A percentile compares a stretch with the other conserved stretches of the same genome.
Conservation (phyloP, 2,888 invertebrate species). For the Amphimallon solstitiale region DNA sequence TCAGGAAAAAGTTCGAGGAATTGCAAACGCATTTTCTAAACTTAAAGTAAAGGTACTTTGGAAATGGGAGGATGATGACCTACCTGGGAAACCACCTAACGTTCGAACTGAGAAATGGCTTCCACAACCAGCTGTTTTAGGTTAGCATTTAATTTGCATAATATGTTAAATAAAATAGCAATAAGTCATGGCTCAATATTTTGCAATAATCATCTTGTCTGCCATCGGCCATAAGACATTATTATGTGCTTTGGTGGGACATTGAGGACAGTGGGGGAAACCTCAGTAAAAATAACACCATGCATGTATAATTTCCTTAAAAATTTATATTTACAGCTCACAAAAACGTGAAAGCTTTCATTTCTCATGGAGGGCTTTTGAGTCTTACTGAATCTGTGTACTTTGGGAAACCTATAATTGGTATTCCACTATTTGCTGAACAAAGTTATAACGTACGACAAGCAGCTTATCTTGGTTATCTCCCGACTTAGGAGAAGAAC, state of each 20-base stretch:
- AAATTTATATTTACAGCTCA: conserved; percentile 42
- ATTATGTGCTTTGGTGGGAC: too few species aligned
- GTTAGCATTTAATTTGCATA: conserved; percentile 76
- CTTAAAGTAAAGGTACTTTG: too few species aligned
- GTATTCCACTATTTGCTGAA: conserved; percentile 51
- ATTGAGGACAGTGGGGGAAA: too few species aligned
- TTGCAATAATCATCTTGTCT: too few species aligned
- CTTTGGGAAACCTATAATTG: conserved; percentile 51
- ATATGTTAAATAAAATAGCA: too few species aligned
- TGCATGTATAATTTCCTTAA: too few species aligned
- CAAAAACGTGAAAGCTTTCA: conserved; percentile 45
- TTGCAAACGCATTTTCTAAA: conserved; percentile 65
- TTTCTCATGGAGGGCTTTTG: conserved; percentile 49
- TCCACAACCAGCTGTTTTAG: conserved; percentile 49
- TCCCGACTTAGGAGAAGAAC: background rate
- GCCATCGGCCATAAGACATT: too few species aligned
- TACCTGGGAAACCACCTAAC: conserved; percentile 1
- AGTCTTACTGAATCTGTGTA: conserved; percentile 48
- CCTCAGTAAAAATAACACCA: too few species aligned
- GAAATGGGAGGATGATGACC: conserved; percentile 59
- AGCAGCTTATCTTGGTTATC: conserved; percentile 44
- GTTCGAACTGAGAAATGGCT: conserved; percentile 8
- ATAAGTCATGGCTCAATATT: too few species aligned
- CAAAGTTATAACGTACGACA: conserved; percentile 48
- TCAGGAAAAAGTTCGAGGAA: conserved; percentile 62